Conservation (phyloP, 2,797 vertebrate genomes). For the Discoglossus pictus region DNA sequence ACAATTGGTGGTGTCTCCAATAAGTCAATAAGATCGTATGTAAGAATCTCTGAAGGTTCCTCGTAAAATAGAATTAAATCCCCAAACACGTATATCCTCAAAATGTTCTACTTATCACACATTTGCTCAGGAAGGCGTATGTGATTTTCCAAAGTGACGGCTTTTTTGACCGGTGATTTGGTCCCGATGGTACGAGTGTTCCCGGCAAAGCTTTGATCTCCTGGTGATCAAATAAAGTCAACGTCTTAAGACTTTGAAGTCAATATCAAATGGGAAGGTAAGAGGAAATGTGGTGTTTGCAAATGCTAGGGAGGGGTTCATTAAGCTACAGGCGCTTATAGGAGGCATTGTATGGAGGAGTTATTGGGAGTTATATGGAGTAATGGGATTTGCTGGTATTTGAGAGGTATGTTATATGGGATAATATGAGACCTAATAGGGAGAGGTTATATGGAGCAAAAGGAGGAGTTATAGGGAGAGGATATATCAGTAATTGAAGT, state of each 20-base stretch:
- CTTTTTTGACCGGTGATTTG: slow-evolving; percentile 21
- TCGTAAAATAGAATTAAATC: too few relatives aligned
- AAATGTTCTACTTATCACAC: too few relatives aligned
- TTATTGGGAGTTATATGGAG: slow-evolving; percentile 5
- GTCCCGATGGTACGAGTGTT: too few relatives aligned
- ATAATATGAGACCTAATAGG: not conserved
- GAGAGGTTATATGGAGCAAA: not conserved
- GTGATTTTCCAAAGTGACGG: too few relatives aligned
- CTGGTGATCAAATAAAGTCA: slow-evolving; percentile 39
- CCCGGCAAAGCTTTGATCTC: slow-evolving; percentile 39
- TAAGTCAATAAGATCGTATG: too few relatives aligned
- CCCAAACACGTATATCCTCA: too few relatives aligned
- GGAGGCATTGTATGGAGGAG: not conserved
- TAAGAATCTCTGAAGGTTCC: too few relatives aligned
- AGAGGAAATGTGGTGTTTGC: slow-evolving; percentile 25
- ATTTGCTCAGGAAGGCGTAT: too few relatives aligned
- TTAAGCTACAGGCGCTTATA: not conserved
- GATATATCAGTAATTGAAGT: not conserved
- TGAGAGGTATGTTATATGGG: slow-evolving; percentile 1
- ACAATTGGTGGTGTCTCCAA: too few relatives aligned
- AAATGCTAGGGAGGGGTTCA: not conserved
- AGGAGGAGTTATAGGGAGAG: not conserved
- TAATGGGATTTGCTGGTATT: slow-evolving; percentile 1
- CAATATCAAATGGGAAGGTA: slow-evolving; percentile 12
- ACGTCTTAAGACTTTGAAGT: slow-evolving; percentile 43